A percentile compares a stretch with the other conserved stretches of the same genome.
These are phyloP conservation scores for Pomatostomus ruficeps DNA, from an alignment of 2,113 vertebrate genomes.

Conservation along the genomic window DNA sequence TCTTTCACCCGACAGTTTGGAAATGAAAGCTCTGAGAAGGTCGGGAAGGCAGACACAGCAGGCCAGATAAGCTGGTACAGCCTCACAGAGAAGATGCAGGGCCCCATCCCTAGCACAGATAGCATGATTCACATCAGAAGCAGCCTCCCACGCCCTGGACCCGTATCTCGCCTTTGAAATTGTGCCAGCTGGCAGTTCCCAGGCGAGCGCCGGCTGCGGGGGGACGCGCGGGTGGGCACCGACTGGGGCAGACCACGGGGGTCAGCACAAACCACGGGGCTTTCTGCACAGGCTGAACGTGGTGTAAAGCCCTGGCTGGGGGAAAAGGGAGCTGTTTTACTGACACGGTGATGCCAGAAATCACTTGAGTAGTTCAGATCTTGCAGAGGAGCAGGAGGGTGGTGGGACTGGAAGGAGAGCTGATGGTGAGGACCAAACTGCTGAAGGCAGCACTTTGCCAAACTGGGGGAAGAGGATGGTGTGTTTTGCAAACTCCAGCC, in stretches of 20 bases:
- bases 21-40: not conserved
- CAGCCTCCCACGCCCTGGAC: not conserved
- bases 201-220: not conserved
- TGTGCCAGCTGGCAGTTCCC: not conserved
- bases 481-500: constrained; percentile 49
- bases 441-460: constrained; percentile 26
- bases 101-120: not conserved
- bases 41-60: not conserved
- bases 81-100: not conserved
- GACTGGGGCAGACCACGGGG: not conserved
- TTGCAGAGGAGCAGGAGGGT: not conserved
- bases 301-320: not conserved
- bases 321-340: not conserved
- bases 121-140: constrained; percentile 19
- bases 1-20: not conserved
- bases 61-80: not conserved
- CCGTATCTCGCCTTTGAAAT: not conserved
- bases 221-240: not conserved
- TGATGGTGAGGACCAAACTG: not conserved
- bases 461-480: not conserved
- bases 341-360: fast-evolving
- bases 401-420: not conserved
- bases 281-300: not conserved
- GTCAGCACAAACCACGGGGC: not conserved
- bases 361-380: not conserved